phyloP scores from a whole-genome alignment of 2,888 invertebrate species.

The Drosophila leonis region DNA sequence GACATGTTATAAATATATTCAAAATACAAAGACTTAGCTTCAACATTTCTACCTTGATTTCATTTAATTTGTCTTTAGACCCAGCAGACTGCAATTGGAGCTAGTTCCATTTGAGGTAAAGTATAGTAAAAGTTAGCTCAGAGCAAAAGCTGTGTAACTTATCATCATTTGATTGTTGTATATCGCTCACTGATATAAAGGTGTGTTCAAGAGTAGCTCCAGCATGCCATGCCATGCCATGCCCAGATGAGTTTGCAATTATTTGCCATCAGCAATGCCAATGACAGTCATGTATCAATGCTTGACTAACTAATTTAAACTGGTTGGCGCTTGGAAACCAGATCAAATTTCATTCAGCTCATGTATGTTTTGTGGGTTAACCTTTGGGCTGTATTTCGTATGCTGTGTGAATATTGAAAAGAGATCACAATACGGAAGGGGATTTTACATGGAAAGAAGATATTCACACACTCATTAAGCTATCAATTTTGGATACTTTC shows the following conservation, averaged over 20 bases:
- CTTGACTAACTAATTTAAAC: constrained; percentile 17
- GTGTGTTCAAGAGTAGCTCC: not conserved
- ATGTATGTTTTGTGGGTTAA: constrained; percentile 1
- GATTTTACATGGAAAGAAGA: not conserved
- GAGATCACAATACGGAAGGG: constrained; percentile 1
- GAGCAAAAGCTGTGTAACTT: not conserved
- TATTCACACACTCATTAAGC: constrained; percentile 44
- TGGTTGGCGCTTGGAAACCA: constrained; percentile 19
- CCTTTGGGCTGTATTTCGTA: not conserved
- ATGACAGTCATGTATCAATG: not conserved
- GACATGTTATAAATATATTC: too few relatives aligned
- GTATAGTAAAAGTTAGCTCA: not conserved
- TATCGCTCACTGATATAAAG: not conserved
- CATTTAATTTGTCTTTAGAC: too few relatives aligned
- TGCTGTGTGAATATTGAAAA: constrained; percentile 44
- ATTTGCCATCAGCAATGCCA: constrained; percentile 4
- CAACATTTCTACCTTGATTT: too few relatives aligned
- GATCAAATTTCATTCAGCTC: constrained; percentile 35
- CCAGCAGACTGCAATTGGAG: too few relatives aligned
- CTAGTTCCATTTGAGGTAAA: not conserved
- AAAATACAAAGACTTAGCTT: too few relatives aligned
- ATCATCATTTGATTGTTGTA: not conserved
- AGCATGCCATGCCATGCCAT: not conserved
- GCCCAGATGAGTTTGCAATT: not conserved
- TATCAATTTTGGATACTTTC: constrained; percentile 34